Conservation (phyloP, 2,888 invertebrate species). For the Malthinus flaveolus region DNA sequence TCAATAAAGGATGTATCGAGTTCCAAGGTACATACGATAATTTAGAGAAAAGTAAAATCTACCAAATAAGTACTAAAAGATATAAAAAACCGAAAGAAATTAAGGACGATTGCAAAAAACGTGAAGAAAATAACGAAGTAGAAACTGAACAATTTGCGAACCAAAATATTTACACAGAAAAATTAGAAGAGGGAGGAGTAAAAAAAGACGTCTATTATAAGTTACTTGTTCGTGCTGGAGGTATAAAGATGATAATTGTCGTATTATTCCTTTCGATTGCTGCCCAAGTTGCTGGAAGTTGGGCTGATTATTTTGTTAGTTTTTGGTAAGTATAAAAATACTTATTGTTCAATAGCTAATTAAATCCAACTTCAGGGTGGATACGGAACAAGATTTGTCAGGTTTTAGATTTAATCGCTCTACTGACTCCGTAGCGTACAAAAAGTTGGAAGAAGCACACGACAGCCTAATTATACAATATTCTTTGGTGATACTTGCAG, state of each 20-base stretch:
- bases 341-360: too few relatives aligned
- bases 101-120: slow-evolving; percentile 12
- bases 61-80: slow-evolving; percentile 32
- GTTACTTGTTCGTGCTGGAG: slow-evolving; percentile 40
- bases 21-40: slow-evolving; percentile 56
- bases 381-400: slow-evolving; percentile 30
- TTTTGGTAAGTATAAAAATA: slow-evolving; percentile 23
- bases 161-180: slow-evolving; percentile 35
- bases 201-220: slow-evolving; percentile 34
- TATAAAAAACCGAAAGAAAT: slow-evolving; percentile 6
- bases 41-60: slow-evolving; percentile 39
- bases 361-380: slow-evolving; percentile 31
- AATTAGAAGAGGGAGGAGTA: slow-evolving; percentile 37
- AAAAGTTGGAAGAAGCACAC: slow-evolving; percentile 15
- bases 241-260: slow-evolving; percentile 32
- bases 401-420: slow-evolving; percentile 20
- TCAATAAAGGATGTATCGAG: slow-evolving; percentile 59
- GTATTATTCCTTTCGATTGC: slow-evolving; percentile 36
- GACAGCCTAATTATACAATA: slow-evolving; percentile 37
- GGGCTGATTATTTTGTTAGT: slow-evolving; percentile 35
- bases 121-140: slow-evolving; percentile 14
- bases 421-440: slow-evolving; percentile 23
- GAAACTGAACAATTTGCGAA: slow-evolving; percentile 12
- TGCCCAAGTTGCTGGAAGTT: slow-evolving; percentile 35
- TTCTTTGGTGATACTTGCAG: slow-evolving; percentile 35